Evolutionary conservation across 1,140 invertebrate genomes (phyloP).

Genomic region (Aphelenchoides fujianensis): DNA sequence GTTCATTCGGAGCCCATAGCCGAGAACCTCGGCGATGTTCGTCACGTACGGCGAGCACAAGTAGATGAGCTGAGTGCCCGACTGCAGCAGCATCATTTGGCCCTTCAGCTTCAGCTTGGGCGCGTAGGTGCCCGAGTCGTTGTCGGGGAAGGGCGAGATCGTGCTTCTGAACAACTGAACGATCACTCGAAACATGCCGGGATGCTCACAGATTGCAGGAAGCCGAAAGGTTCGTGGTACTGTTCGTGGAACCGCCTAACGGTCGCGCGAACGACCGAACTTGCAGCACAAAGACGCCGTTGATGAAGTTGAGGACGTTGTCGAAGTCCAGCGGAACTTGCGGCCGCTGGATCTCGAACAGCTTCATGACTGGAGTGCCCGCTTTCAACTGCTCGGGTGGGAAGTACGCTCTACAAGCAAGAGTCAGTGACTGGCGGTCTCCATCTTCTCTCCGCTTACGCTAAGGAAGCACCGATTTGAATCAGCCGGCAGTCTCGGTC

Average conservation of each 20-base stretch:
- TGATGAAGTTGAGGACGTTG: conserved; percentile 54
- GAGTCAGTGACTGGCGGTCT: neutral
- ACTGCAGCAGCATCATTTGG: conserved; percentile 49
- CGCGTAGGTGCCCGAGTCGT: neutral
- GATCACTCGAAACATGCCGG: neutral
- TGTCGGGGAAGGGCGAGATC: neutral
- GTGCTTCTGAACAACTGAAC: neutral
- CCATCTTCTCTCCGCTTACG: conserved; percentile 12
- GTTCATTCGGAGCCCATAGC: conserved; percentile 77
- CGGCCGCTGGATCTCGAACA: conserved; percentile 51
- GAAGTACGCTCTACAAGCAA: conserved; percentile 42
- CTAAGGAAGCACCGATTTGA: conserved; percentile 41
- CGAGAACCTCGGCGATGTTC: conserved; percentile 44
- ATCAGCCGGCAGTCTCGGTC: conserved; percentile 52
- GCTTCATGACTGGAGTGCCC: conserved; percentile 45
- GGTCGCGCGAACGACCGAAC: conserved; percentile 33
- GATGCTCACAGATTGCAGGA: conserved; percentile 11
- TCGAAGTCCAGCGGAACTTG: conserved; percentile 53
- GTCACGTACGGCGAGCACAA: conserved; percentile 54
- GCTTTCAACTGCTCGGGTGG: conserved; percentile 48
- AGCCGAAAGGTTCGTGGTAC: neutral
- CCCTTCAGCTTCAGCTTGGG: conserved; percentile 27
- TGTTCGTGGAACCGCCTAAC: conserved; percentile 28
- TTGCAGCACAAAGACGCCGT: conserved; percentile 51
- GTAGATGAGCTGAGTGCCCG: conserved; percentile 44